Evolutionary conservation across 2,888 invertebrate genomes (phyloP), one percentile per base, ranked within the genome.

Genomic region (Pimpla rufipes): DNA sequence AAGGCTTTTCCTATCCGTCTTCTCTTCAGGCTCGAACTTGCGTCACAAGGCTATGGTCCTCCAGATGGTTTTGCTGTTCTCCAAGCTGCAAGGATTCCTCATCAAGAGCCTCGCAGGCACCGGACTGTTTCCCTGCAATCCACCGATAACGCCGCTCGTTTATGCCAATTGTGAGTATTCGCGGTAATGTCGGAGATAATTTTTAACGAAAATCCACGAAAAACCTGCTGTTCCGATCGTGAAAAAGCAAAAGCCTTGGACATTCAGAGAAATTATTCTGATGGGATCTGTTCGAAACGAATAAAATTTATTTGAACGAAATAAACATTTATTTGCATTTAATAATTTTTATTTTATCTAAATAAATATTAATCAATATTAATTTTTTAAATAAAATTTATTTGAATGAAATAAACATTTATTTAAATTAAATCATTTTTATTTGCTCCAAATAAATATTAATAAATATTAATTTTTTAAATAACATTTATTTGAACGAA

Each of bases 31-130:
- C 85, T 86, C 92, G 77, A 92, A 93, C 87, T 87, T 92, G 84
- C 88, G 85, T 70, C 88, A 86, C 80, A 93, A 90, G 84, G 87
- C 90, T 88, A 81, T 95, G 59, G 95, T 95, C 0, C 93, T 96
- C 16, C 96, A 97, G 90, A 88, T 96, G 88, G 96, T 95, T 1
- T 92, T 97, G 66, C 89, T 96, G 70, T 95, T 96, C 66, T 95
- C 96, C 35, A 96, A 96, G 92, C 91, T 96, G 74, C 96, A 96
- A 92, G 95, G 95, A 40, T 94, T 95, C 18, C 90, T 95, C 4
- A 94, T 95, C 11, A 95, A 95, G 90, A 90, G 94, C 13, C 88
- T 96, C 35, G 94, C 95, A 0, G 94, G 94, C 90, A 88, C 94
- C 1, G 94, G 94, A 18, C 87, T 94, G 4, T 92, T 96, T 87